phyloP scores from a whole-genome alignment of 1,140 invertebrate genomes.

The Holotrichia oblita region DNA sequence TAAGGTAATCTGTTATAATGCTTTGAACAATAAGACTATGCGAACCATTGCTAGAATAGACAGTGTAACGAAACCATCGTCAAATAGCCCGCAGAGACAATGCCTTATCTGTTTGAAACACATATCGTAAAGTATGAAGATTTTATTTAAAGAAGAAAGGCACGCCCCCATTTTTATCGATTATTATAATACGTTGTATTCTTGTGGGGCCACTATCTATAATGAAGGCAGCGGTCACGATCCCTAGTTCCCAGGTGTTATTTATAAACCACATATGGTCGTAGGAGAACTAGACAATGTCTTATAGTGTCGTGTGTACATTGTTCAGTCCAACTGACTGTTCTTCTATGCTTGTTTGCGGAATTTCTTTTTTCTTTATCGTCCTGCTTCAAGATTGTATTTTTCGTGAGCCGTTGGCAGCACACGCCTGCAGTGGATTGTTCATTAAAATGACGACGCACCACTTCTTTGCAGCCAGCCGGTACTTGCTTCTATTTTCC shows the following conservation, averaged over 20 bases:
- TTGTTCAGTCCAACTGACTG: slow-evolving; percentile 40
- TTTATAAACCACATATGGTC: slow-evolving; percentile 46
- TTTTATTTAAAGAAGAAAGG: slow-evolving; percentile 21
- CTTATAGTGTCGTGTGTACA: slow-evolving; percentile 44
- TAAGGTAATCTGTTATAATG: too few relatives aligned
- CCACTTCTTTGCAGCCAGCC: not conserved
- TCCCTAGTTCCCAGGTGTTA: slow-evolving; percentile 41
- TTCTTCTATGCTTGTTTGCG: not conserved
- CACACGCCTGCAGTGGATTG: not conserved
- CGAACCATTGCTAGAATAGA: not conserved
- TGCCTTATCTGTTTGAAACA: slow-evolving; percentile 4
- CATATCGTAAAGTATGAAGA: not conserved
- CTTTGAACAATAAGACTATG: too few relatives aligned
- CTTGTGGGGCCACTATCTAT: slow-evolving; percentile 45
- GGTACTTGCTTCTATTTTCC: not conserved
- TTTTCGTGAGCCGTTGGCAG: not conserved
- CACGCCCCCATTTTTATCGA: slow-evolving; percentile 37
- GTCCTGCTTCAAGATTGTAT: not conserved
- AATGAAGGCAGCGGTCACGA: slow-evolving; percentile 44
- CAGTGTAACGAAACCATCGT: not conserved
- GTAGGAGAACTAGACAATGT: slow-evolving; percentile 40
- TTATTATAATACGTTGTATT: slow-evolving; percentile 41
- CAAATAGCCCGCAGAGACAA: not conserved
- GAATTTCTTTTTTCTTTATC: not conserved
- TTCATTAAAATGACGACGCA: slow-evolving; percentile 16